Conservation (phyloP, 2,888 invertebrate genomes). For the Formica aserva region DNA sequence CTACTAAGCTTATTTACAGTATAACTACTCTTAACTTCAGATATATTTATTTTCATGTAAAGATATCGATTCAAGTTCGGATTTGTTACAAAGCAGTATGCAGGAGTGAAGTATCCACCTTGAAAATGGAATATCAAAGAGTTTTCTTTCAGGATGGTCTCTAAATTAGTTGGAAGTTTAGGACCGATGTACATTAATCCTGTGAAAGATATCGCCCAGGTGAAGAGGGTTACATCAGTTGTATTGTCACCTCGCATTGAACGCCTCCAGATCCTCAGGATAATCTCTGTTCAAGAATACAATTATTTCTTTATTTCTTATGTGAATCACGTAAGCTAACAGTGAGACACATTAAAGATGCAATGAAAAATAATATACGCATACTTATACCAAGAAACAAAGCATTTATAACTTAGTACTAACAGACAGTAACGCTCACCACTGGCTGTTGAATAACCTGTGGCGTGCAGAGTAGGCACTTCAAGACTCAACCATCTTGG, state of each 20-base stretch:
- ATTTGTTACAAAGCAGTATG: constrained; percentile 85
- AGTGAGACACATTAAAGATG: background rate
- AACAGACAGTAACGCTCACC: constrained; percentile 77
- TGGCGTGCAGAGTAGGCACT: constrained; percentile 88
- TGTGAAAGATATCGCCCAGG: constrained; percentile 95
- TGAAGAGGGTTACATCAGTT: constrained; percentile 89
- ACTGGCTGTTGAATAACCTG: constrained; percentile 84
- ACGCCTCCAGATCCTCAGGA: constrained; percentile 83
- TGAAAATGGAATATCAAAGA: constrained; percentile 95
- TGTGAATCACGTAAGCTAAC: background rate
- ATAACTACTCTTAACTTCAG: constrained; percentile 91
- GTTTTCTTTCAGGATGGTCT: constrained; percentile 90
- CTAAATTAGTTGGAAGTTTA: constrained; percentile 89
- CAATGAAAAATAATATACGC: background rate
- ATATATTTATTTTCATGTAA: constrained; percentile 77
- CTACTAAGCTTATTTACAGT: constrained; percentile 90
- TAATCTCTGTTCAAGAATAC: constrained; percentile 81
- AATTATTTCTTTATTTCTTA: constrained; percentile 19
- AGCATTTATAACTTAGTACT: constrained; percentile 50
- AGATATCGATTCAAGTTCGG: constrained; percentile 83
- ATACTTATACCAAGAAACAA: constrained; percentile 29
- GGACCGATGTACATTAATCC: constrained; percentile 93
- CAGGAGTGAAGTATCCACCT: constrained; percentile 93
- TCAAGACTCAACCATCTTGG: constrained; percentile 94
- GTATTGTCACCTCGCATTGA: constrained; percentile 77